Evolutionary conservation across 2,888 invertebrate species (phyloP).

Genomic region (Rhagium mordax): DNA sequence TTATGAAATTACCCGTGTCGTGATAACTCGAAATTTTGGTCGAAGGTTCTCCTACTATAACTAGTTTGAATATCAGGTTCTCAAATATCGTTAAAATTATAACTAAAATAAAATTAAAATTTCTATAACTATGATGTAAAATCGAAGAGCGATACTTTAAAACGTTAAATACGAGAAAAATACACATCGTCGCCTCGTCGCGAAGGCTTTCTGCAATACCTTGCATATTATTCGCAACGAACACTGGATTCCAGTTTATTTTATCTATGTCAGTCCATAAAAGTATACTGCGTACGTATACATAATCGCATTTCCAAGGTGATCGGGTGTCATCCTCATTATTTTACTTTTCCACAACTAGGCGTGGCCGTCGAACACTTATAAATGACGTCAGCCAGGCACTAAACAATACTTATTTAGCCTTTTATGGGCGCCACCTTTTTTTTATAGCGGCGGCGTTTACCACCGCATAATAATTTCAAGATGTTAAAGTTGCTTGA

Average conservation of each 20-base stretch:
- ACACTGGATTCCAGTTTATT: conserved; percentile 5
- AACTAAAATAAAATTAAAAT: background rate
- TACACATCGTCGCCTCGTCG: background rate
- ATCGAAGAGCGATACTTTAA: background rate
- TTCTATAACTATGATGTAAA: background rate
- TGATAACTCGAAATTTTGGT: too few species aligned
- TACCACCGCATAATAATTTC: conserved; percentile 1
- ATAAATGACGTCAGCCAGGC: conserved; percentile 16
- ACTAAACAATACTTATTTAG: conserved; percentile 27
- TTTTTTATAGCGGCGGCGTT: conserved; percentile 1
- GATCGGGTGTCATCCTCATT: conserved; percentile 61
- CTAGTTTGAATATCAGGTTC: too few species aligned
- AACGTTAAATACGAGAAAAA: background rate
- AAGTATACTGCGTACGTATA: conserved; percentile 7
- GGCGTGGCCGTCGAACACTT: conserved; percentile 37
- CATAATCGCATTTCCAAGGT: conserved; percentile 53
- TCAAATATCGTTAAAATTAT: too few species aligned
- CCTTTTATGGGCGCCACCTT: conserved; percentile 13
- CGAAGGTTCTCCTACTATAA: too few species aligned
- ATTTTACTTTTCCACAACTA: conserved; percentile 46
- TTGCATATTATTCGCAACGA: background rate
- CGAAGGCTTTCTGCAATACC: conserved; percentile 16
- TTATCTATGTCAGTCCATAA: conserved; percentile 23
- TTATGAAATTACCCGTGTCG: too few species aligned
- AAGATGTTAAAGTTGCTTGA: background rate